Evolutionary conservation across 2,888 invertebrate species (phyloP).

Genomic region (Lamproptera curius): DNA sequence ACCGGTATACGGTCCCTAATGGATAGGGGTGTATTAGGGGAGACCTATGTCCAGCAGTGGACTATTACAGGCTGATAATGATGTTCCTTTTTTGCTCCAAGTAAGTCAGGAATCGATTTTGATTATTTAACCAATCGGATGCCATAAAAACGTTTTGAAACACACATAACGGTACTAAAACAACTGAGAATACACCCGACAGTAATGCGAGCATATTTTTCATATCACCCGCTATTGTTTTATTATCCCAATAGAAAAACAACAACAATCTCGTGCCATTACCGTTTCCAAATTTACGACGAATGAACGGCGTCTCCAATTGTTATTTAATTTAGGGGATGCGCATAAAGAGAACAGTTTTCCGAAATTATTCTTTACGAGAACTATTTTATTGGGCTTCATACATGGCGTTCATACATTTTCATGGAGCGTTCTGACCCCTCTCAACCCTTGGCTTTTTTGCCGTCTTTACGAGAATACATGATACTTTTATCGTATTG

Average conservation of each 20-base stretch:
- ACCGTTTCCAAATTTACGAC: neutral
- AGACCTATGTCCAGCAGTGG: no score
- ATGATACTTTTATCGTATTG: slow-evolving; percentile 38
- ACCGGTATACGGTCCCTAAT: no score
- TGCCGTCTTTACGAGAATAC: slow-evolving; percentile 28
- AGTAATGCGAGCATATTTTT: no score
- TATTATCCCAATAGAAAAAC: neutral
- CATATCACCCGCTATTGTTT: no score
- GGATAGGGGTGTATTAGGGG: no score
- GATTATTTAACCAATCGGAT: no score
- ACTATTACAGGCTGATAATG: no score
- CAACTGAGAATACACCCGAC: no score
- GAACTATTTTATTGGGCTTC: slow-evolving; percentile 1
- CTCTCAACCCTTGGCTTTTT: slow-evolving; percentile 24
- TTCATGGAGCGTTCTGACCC: slow-evolving; percentile 11
- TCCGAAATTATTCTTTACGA: slow-evolving; percentile 7
- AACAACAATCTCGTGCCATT: neutral
- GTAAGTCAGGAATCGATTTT: no score
- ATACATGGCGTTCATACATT: slow-evolving; percentile 14
- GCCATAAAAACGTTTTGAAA: no score
- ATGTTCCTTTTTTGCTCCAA: no score
- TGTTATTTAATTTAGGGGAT: slow-evolving; percentile 1
- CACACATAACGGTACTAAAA: no score
- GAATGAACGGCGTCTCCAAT: neutral
- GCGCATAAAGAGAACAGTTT: slow-evolving; percentile 13